Evolutionary conservation across 2,113 vertebrate species (phyloP), one percentile per base, ranked within the genome.

Genomic region (Poeciliopsis occidentalis): DNA sequence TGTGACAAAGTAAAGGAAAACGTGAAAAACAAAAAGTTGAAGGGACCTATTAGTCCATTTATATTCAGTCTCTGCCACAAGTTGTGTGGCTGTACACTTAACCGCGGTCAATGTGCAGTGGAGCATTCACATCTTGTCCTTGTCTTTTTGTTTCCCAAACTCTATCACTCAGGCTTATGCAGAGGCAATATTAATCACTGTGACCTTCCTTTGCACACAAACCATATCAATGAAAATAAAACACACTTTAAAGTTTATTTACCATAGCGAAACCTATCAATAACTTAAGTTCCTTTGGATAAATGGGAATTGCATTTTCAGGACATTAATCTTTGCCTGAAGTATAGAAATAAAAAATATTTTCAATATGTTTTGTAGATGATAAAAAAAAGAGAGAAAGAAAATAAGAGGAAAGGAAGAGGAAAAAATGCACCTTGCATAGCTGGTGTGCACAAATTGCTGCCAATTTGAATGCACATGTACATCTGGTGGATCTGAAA

Each of bases 131-230:
- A 69, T 81, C 83, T 78, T 69, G 76, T 86, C 86, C 81, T 78
- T 83, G 87, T 90, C 85, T 88, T 64, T 73, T 71, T 73, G 73
- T 68, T 87, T 87, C 74, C 65, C 73, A 62, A 66, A 64, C 78
- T 73, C 73, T 75, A 89, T 90, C 89, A 85, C 85, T 86, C 87
- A 90, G 72, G 60, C 76, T 81, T 37, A 66, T 68, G 80, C 73
- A 67, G 81, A 75, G 73, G 54, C 44, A 75, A 69, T 82, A 87
- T 89, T 41, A 41, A 41, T 41, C 39, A 41, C 13, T 1, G 39
- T 88, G 86, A 76, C 77, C 70, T 71, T 63, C 73, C 76, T 71
- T 75, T 37, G 73, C 68, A 64, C 80, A 78, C 83, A 83, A 75
- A 57, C 77, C 32, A 27, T 78, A 64, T 41, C 72, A 73, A 85